Percentiles rank a stretch among this genome's conserved stretches.
These are phyloP conservation scores for Xylota sylvarum DNA, from an alignment of 2,888 invertebrate genomes.

Conservation along the genomic window DNA sequence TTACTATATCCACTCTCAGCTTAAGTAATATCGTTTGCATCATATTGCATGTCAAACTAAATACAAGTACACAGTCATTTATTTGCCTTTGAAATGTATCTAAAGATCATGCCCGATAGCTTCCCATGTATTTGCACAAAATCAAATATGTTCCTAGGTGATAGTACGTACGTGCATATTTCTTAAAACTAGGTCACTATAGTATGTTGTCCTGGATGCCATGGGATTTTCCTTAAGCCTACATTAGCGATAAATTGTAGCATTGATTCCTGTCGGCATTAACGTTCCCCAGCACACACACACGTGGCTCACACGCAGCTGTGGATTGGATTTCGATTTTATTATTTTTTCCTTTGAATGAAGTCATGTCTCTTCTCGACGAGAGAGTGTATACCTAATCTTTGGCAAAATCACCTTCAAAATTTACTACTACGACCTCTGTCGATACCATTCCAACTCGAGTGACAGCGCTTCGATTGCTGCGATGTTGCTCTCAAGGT, in stretches of 20 bases:
- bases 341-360: conserved; percentile 42
- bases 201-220: not conserved
- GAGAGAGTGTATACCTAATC: conserved; percentile 28
- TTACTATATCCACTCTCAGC: too few species aligned
- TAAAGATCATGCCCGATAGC: not conserved
- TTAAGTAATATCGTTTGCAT: too few species aligned
- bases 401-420: conserved; percentile 46
- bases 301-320: conserved; percentile 48
- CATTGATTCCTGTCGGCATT: conserved; percentile 32
- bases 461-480: not conserved
- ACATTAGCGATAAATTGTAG: conserved; percentile 33
- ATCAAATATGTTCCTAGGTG: not conserved
- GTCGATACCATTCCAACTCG: conserved; percentile 3
- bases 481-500: conserved; percentile 34
- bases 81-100: not conserved
- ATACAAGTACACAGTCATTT: not conserved
- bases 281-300: conserved; percentile 13
- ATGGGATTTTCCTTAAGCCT: conserved; percentile 6
- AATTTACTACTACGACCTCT: conserved; percentile 50
- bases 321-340: conserved; percentile 34
- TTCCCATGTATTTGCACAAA: conserved; percentile 17
- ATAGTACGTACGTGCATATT: conserved; percentile 1
- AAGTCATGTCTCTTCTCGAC: conserved; percentile 49
- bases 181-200: conserved; percentile 36
- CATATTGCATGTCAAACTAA: too few species aligned